phyloP scores from a whole-genome alignment of 2,113 vertebrate genomes.

The Ceyx melanurus region DNA sequence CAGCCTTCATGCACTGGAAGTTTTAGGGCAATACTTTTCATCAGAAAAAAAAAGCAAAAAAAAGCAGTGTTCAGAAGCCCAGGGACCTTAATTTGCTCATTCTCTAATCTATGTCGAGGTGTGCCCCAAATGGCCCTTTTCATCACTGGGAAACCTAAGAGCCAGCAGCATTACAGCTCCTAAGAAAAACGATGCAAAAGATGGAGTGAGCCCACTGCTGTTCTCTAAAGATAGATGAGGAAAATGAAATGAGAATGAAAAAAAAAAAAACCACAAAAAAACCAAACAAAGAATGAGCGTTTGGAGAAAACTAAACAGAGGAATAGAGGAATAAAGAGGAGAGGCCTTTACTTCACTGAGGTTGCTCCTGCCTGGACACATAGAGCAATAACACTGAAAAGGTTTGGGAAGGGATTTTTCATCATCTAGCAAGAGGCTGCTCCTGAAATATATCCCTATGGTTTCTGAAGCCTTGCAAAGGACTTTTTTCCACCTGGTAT shows the following conservation, averaged over 20 bases:
- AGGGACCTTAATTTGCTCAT: slow-evolving; percentile 2
- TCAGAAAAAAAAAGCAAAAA: not conserved
- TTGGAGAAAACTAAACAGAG: not conserved
- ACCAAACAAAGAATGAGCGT: not conserved
- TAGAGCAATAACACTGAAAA: not conserved
- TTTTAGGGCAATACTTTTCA: slow-evolving; percentile 40
- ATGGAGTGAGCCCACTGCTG: not conserved
- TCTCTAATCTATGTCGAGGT: not conserved
- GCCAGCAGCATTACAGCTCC: not conserved
- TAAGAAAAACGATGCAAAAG: not conserved
- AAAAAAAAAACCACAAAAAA: not conserved
- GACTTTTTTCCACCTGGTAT: not conserved
- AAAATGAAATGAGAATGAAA: not conserved
- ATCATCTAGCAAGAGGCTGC: not conserved
- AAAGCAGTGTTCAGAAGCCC: not conserved
- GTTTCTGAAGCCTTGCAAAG: not conserved
- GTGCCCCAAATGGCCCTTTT: not conserved
- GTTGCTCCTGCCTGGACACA: not conserved
- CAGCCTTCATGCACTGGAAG: slow-evolving; percentile 42
- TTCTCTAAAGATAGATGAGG: not conserved
- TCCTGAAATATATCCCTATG: not conserved
- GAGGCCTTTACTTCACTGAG: not conserved
- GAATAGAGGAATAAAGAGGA: not conserved
- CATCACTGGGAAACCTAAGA: not conserved
- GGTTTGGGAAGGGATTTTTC: not conserved